Base-by-base conservation (phyloP, 2,888 invertebrate genomes). In the Drosophila infuscata region DNA sequence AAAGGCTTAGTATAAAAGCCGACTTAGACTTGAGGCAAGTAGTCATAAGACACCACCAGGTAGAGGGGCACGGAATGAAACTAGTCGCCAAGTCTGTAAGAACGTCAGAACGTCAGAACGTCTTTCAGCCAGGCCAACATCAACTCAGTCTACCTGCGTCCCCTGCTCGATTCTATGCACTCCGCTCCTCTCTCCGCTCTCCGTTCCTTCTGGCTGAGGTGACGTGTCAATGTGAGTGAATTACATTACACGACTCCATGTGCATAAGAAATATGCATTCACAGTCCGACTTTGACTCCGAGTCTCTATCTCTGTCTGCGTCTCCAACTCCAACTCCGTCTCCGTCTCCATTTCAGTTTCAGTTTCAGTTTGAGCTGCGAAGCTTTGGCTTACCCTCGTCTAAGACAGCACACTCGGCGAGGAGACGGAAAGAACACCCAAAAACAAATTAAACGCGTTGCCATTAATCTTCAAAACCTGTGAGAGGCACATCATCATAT, bases 371-470 rank as follows among this genome's bases (percentile, higher is more conserved):
- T 33, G 12, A 30, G 57, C 25, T n/a, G 15, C 62, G 57, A 15
- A 43, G 54, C 52, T 62, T 61, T 32, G 46, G 59, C 74, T 54
- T 46, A 53, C 43, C 51, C 62, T 35, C 33, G 48, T 63, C 63
- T 59, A 51, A 6, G 38, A 51, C 61, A 41, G 38, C 36, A 62
- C 57, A 53, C 62, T 38, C 35, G 32, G 35, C 49, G 54, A 33
- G 57, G 25, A 53, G 67, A 66, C 53, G 6, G 52, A 60, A 65
- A 74, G 83, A 90, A 89, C 84, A 89, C 84, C 90, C 91, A 80
- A 91, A 91, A 90, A 88, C 90, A 91, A 90, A 91, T 91, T 89
- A 89, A 91, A 81, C 77, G 76, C 88, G 74, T 60, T 82, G 86
- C 89, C 90, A 91, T 90, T 90, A 88, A 90, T 90, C 91, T 90